Conservation (phyloP, 2,888 invertebrate species). For the Malachius bipustulatus region DNA sequence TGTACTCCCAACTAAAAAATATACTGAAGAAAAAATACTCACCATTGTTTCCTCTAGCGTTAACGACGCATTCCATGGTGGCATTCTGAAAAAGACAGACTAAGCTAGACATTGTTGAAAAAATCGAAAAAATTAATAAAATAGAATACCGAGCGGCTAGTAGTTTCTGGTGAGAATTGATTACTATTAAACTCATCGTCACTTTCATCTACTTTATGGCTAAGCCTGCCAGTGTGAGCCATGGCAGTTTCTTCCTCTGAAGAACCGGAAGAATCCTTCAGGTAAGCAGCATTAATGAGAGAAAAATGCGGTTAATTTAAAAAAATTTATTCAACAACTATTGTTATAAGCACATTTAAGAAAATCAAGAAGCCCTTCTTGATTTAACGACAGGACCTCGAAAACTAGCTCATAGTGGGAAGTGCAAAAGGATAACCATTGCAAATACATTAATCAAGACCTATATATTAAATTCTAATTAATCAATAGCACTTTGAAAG, state of each 20-base stretch:
- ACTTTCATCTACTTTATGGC: constrained; percentile 32
- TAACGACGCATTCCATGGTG: constrained; percentile 36
- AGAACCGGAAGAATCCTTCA: constrained; percentile 39
- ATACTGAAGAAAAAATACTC: no score
- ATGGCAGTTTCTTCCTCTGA: constrained; percentile 37
- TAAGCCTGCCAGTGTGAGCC: constrained; percentile 30
- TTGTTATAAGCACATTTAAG: background rate
- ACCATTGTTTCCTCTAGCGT: constrained; percentile 29
- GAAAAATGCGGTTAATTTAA: constrained; percentile 10
- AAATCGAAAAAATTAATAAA: background rate
- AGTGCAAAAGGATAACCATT: background rate
- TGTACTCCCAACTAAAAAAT: no score
- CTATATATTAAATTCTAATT: no score
- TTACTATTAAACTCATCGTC: constrained; percentile 37
- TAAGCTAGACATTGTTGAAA: no score
- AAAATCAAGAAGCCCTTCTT: no score
- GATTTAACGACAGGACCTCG: no score
- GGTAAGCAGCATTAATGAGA: constrained; percentile 23
- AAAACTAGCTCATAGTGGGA: no score
- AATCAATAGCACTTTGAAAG: constrained; percentile 27
- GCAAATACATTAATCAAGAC: no score
- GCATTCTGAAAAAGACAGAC: constrained; percentile 38
- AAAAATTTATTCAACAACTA: background rate
- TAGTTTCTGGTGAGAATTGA: constrained; percentile 33
- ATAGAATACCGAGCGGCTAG: constrained; percentile 32